Evolutionary conservation across 2,113 vertebrate genomes (phyloP).

Genomic region (Jaculus jaculus): DNA sequence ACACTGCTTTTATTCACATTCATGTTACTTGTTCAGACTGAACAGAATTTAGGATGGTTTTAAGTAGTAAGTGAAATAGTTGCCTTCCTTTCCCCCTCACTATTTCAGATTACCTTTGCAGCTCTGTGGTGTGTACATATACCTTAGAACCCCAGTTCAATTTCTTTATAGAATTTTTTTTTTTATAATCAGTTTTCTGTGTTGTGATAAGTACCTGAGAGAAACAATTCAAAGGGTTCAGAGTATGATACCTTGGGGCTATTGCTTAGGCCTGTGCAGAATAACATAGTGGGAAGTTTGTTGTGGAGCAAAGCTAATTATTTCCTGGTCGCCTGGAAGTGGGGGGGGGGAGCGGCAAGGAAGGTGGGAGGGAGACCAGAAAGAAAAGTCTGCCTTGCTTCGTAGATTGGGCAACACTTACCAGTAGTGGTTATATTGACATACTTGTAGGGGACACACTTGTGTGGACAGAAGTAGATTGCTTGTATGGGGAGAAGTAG

Average conservation of each 20-base stretch:
- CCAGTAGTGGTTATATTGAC: no score
- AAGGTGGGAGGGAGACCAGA: no score
- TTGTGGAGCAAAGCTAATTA: neutral
- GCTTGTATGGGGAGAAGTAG: no score
- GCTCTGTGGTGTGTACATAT: neutral
- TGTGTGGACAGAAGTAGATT: no score
- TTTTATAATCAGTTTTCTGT: neutral
- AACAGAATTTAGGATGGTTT: neutral
- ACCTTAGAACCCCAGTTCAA: neutral
- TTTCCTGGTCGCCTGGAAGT: neutral
- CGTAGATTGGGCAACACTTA: no score
- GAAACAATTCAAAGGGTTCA: neutral
- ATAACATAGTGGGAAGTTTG: neutral
- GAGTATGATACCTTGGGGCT: neutral
- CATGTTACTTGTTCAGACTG: neutral
- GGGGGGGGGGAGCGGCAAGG: no score
- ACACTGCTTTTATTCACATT: neutral
- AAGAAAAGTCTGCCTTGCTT: no score
- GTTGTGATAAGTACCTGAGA: no score
- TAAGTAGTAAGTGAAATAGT: neutral
- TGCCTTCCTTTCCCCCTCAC: neutral
- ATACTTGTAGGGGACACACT: no score
- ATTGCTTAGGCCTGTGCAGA: neutral
- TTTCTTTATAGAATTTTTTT: slow-evolving; percentile 39
- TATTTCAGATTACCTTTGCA: neutral